Evolutionary conservation across 2,888 invertebrate genomes (phyloP).

Genomic region (Parnassius smintheus): DNA sequence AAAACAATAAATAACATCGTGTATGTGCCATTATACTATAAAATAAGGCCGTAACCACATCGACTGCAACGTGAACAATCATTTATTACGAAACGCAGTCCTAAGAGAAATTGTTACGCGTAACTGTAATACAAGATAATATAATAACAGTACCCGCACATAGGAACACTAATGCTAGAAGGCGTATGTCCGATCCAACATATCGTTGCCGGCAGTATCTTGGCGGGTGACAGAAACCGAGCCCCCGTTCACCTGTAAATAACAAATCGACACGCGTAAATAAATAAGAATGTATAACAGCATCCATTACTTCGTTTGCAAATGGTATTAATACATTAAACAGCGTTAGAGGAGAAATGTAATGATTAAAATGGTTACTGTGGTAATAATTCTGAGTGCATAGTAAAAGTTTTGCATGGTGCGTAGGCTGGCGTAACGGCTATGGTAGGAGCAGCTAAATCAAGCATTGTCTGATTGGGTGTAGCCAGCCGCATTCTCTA

Average conservation of each 20-base stretch:
- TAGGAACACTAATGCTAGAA: conserved; percentile 57
- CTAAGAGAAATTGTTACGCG: conserved; percentile 34
- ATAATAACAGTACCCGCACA: conserved; percentile 60
- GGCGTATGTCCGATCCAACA: conserved; percentile 69
- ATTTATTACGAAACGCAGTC: conserved; percentile 33
- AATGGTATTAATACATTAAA: neutral
- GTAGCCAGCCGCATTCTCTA: conserved; percentile 61
- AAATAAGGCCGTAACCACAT: conserved; percentile 27
- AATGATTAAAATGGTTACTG: neutral
- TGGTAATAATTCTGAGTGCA: neutral
- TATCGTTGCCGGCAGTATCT: conserved; percentile 56
- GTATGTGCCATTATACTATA: conserved; percentile 25
- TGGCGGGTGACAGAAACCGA: conserved; percentile 36
- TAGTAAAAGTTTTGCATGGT: conserved; percentile 48
- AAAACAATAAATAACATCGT: conserved; percentile 25
- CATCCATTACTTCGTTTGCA: conserved; percentile 13
- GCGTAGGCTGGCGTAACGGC: conserved; percentile 74
- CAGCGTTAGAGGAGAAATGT: conserved; percentile 5
- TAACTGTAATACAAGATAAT: conserved; percentile 37
- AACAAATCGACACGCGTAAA: conserved; percentile 17
- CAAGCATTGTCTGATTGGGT: conserved; percentile 75
- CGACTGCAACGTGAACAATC: conserved; percentile 28
- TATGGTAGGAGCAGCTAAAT: conserved; percentile 68
- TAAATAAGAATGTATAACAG: neutral
- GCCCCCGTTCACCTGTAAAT: neutral